Evolutionary conservation across 1,140 invertebrate genomes (phyloP), one percentile per base, ranked within the genome.

Genomic region (Heterodera schachtii): DNA sequence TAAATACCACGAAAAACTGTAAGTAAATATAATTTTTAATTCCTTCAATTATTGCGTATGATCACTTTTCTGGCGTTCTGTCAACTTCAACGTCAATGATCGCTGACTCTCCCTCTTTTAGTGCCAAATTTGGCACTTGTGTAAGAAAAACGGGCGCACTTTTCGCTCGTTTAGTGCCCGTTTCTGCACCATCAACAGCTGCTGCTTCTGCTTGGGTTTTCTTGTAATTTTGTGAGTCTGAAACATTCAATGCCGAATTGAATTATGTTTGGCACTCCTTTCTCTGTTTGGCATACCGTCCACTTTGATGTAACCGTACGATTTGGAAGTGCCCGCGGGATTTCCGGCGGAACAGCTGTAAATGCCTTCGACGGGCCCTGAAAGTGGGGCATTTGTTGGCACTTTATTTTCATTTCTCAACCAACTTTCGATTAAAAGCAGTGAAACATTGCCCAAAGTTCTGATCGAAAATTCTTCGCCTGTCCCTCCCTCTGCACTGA

Each of bases 11-110:
- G 75, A 82, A 73, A 87, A 89, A 69, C 87, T 85, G 44, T 49
- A 81, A 82, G 46, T 16, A 8, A 3, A 82, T n/a, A n/a, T n/a
- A n/a, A 77, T 79, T 71, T 41, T n/a, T 7, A 43, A 77, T 49
- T 49, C 9, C 4, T 49, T 6, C 16, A 49, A 47, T 2, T 60
- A n/a, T 47, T 80, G 44, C 4, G 43, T 21, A n/a, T 41, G 21
- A 44, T 43, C 16, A 81, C 60, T 64, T 78, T n/a, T 81, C 46
- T 43, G 41, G 66, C n/a, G 13, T 44, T 19, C n/a, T 57, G 47
- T 70, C 73, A 31, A 90, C 85, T 85, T 90, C 86, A 0, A 90
- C 84, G 83, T 90, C 87, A 74, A 89, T 73, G 21, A 90, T 80
- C 11, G 83, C 88, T 13, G 86, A 81, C 69, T 78, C 80, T 21